Base-by-base conservation (phyloP, 1,140 invertebrate species). In the Copidosoma floridanum region DNA sequence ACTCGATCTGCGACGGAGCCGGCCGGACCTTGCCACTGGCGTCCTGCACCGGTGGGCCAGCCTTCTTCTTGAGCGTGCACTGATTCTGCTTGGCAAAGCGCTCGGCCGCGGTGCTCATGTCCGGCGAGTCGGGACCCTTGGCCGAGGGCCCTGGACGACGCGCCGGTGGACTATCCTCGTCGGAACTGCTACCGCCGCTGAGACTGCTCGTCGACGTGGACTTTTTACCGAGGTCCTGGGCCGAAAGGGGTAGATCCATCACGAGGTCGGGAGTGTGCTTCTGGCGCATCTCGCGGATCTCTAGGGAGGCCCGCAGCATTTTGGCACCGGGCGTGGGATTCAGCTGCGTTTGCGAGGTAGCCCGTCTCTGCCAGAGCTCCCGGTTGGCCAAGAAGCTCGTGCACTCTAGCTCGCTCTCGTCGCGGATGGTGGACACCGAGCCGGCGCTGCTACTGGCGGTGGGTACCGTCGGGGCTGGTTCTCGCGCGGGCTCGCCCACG, bases 241-340 rank as follows among this genome's bases (percentile, higher is more conserved):
- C 76, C 3, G 78, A 73, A 2, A 87, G 67, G 8, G 92, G 92
- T 46, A 94, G 78, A 76, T 94, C 92, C 84, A 94, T 89, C 26
- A 95, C 92, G n/a, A 95, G 79, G 77, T 95, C 93, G 1, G 92
- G 93, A 2, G 92, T 89, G 63, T 89, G 86, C 64, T 88, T 88
- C 69, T 81, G 85, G 48, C 82, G 77, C 76, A 84, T 69, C 57
- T 82, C 78, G 63, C 83, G 69, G 64, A 84, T 74, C 62, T 80
- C 76, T 65, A 80, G 75, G 0, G 75, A 78, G 0, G 66, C 54
- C 1, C 78, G 71, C 29, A 75, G 71, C 1, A 44, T 20, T 10
- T 57, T 54, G 0, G 70, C 62, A 18, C 82, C 77, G 16, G 76
- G 59, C 12, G 74, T 77, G 18, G 70, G 66, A 11, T 76, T 77